These are phyloP conservation scores for Apis cerana DNA, from an alignment of 1,140 invertebrate genomes.

Conservation along the genomic window DNA sequence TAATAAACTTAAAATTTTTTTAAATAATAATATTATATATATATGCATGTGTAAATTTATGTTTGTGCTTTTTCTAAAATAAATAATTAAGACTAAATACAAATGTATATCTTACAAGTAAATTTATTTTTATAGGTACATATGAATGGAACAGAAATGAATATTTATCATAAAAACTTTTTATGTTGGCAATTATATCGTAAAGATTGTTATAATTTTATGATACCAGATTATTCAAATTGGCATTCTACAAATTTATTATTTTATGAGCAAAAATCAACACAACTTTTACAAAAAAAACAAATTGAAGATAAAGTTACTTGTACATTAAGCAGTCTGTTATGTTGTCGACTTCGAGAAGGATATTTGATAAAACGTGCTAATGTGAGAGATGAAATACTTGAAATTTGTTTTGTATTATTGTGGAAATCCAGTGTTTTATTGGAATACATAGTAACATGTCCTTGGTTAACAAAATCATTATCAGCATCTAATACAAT, in stretches of 20 bases:
- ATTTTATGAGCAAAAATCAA: slow-evolving; percentile 83
- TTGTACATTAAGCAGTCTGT: slow-evolving; percentile 85
- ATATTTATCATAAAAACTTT: slow-evolving; percentile 88
- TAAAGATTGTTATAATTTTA: slow-evolving; percentile 49
- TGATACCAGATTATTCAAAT: slow-evolving; percentile 68
- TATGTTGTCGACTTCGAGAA: slow-evolving; percentile 90
- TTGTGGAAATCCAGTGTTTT: slow-evolving; percentile 90
- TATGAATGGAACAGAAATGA: slow-evolving; percentile 82
- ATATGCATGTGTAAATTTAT: not conserved
- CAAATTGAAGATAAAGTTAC: slow-evolving; percentile 86
- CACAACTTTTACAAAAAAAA: slow-evolving; percentile 84
- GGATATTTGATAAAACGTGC: slow-evolving; percentile 88
- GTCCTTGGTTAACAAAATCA: slow-evolving; percentile 83
- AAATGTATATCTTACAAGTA: not conserved
- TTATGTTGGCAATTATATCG: slow-evolving; percentile 89
- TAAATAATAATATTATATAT: no score
- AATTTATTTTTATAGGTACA: slow-evolving; percentile 71
- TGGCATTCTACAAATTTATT: slow-evolving; percentile 83
- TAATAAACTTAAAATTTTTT: not conserved
- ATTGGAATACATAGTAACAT: slow-evolving; percentile 86
- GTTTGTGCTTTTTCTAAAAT: not conserved
- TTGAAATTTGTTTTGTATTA: slow-evolving; percentile 86
- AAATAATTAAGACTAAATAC: not conserved
- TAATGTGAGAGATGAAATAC: slow-evolving; percentile 82
- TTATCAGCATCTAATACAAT: slow-evolving; percentile 79